Evolutionary conservation across 2,113 vertebrate genomes (phyloP), one percentile per base, ranked within the genome.

Genomic region (Onychostoma macrolepis): DNA sequence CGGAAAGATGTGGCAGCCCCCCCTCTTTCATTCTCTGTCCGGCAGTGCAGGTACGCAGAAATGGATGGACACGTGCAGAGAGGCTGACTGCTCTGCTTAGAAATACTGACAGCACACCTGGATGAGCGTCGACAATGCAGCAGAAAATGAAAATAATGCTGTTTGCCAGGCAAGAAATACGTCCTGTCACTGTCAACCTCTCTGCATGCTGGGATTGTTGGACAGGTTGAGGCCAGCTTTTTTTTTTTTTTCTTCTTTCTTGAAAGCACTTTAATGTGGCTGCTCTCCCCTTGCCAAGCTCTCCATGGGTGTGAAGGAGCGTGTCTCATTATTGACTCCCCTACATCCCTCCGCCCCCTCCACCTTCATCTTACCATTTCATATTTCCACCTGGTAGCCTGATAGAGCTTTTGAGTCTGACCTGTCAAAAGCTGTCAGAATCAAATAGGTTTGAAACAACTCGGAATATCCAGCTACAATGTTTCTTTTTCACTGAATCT

Each of bases 141-240:
- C 91, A 90, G 87, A 92, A 92, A 93, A 93, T 94, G 94, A 94
- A 92, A 94, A 93, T 95, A 95, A 95, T 94, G 91, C 90, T 94
- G 92, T 94, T 95, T 95, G 94, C 94, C 94, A 95, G 93, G 89
- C 90, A 90, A 90, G 92, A 94, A 94, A 94, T 94, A 93, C 91
- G 90, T 85, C 90, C 92, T 95, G 93, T 94, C 94, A 92, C 91
- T 94, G 88, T 89, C 82, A 90, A 92, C 91, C 93, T 90, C 92
- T 92, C 89, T 85, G 90, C 82, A 92, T 91, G 89, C 88, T 80
- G 76, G 78, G 86, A 92, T 90, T 89, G 91, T 89, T 91, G 84
- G 85, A 90, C 69, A 85, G 90, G 89, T 89, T 71, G 84, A 91
- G 87, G 89, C 84, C 91, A 84, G 92, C 87, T 85, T 85, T 88